Percentiles rank a stretch among this genome's conserved stretches.
Conservation (phyloP, 2,113 vertebrate species). For the Laterallus jamaicensis region DNA sequence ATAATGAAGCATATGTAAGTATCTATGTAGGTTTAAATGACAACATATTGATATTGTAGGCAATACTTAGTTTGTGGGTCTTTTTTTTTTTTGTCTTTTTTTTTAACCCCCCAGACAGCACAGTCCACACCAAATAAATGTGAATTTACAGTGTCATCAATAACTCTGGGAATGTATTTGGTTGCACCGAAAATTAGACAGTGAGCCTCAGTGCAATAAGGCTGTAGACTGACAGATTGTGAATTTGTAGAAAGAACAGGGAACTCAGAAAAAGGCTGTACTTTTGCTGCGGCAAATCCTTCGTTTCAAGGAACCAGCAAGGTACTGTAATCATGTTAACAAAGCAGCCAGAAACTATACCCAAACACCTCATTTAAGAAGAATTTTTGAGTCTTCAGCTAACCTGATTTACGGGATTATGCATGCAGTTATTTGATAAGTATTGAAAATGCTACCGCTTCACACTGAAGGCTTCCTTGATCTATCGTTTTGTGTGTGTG, state of each 20-base stretch:
- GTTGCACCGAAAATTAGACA: conserved; percentile 75
- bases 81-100: conserved; percentile 12
- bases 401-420: conserved; percentile 74
- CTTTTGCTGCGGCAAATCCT: conserved; percentile 66
- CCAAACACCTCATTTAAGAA: conserved; percentile 69
- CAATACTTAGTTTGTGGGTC: conserved; percentile 68
- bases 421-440: conserved; percentile 70
- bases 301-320: conserved; percentile 68
- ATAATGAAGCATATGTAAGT: conserved; percentile 80
- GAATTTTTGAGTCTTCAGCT: conserved; percentile 61
- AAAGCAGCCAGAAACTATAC: conserved; percentile 71
- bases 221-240: conserved; percentile 75
- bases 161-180: conserved; percentile 73
- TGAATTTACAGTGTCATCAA: conserved; percentile 76
- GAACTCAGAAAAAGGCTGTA: conserved; percentile 60
- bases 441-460: conserved; percentile 63
- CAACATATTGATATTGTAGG: conserved; percentile 77
- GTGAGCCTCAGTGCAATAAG: conserved; percentile 69
- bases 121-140: conserved; percentile 69
- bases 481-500: conserved; percentile 47
- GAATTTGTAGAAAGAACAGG: conserved; percentile 79
- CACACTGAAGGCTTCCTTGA: conserved; percentile 52
- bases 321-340: conserved; percentile 74
- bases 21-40: conserved; percentile 71
- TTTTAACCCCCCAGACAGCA: not conserved